Evolutionary conservation across 2,888 invertebrate genomes (phyloP).

Genomic region (Girardia tigrina): DNA sequence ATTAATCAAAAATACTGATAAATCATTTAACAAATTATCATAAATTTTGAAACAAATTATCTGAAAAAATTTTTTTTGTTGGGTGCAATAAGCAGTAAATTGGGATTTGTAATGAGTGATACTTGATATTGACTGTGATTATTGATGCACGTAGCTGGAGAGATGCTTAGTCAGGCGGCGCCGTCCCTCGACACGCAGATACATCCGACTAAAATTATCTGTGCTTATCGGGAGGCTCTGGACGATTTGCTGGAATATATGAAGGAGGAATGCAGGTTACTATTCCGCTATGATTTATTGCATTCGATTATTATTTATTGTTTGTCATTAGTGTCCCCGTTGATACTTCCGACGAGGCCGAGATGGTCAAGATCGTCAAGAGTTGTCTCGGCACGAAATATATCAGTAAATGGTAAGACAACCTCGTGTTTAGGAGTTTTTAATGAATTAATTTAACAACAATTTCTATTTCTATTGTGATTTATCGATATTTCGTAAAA

Average conservation of each 20-base stretch:
- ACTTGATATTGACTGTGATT: too few species aligned
- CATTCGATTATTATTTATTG: neutral
- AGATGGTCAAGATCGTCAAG: constrained; percentile 57
- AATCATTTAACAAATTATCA: too few species aligned
- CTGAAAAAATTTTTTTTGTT: too few species aligned
- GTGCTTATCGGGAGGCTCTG: constrained; percentile 79
- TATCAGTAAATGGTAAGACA: constrained; percentile 71
- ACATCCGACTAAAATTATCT: constrained; percentile 90
- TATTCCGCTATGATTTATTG: neutral
- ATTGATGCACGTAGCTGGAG: constrained; percentile 59
- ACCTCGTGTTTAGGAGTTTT: too few species aligned
- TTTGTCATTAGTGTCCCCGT: neutral
- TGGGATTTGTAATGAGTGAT: too few species aligned
- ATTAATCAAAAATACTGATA: too few species aligned
- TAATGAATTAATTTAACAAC: too few species aligned
- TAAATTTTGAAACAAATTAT: too few species aligned
- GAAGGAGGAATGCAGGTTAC: neutral
- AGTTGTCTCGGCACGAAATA: constrained; percentile 94
- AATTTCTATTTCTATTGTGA: too few species aligned
- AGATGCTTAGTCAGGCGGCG: constrained; percentile 78
- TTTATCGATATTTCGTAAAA: too few species aligned
- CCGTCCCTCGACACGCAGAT: constrained; percentile 80
- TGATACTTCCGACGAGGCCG: neutral
- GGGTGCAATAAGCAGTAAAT: too few species aligned
- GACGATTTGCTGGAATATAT: constrained; percentile 68